These are phyloP conservation scores for Megaleporinus macrocephalus DNA, from an alignment of 2,113 vertebrate genomes.

Conservation along the genomic window DNA sequence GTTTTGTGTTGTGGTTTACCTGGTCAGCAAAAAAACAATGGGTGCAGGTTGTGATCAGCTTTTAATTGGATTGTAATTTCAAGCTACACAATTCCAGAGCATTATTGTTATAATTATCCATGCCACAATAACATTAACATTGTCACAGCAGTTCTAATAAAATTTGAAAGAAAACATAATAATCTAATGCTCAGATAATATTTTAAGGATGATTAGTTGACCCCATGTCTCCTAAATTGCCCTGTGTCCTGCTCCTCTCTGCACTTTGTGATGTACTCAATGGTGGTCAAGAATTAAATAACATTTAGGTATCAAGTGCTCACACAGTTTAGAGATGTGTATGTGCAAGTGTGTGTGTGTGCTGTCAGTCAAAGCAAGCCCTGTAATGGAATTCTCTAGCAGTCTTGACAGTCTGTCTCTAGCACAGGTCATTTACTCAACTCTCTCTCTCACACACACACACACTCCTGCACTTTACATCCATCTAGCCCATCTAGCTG, in stretches of 20 bases:
- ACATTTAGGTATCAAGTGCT: conserved; percentile 31
- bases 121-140: too few species aligned
- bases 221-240: too few species aligned
- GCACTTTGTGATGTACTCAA: conserved; percentile 18
- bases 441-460: neutral
- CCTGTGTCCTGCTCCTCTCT: neutral
- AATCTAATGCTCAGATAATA: too few species aligned
- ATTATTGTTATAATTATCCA: too few species aligned
- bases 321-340: neutral
- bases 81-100: too few species aligned
- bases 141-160: too few species aligned
- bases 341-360: conserved; percentile 7
- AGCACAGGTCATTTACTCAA: conserved; percentile 38
- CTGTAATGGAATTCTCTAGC: conserved; percentile 40
- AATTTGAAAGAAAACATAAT: too few species aligned
- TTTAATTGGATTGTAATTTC: too few species aligned
- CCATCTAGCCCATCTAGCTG: conserved; percentile 4
- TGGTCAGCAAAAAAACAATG: too few species aligned
- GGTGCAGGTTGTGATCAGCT: too few species aligned
- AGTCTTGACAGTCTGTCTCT: conserved; percentile 51
- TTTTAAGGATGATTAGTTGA: too few species aligned
- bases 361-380: conserved; percentile 29
- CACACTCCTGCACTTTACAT: conserved; percentile 5
- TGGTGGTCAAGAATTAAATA: conserved; percentile 52
- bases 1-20: too few species aligned